Evolutionary conservation across 2,113 vertebrate genomes (phyloP), one percentile per base, ranked within the genome.

Genomic region (Cichladusa arquata): DNA sequence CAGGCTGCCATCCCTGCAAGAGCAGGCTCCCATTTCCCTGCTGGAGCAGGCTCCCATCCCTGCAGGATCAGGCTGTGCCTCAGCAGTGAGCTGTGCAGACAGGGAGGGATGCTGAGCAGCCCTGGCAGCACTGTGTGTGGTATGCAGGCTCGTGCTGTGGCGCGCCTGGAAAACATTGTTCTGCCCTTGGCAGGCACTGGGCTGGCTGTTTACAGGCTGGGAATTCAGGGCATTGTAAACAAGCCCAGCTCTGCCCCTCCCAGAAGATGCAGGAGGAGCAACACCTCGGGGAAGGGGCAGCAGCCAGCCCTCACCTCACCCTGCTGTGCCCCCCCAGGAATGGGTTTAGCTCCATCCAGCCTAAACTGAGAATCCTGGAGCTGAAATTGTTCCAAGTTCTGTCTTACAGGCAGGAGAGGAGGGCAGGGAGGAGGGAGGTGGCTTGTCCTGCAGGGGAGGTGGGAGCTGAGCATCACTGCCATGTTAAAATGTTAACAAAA

Each of bases 401-500:
- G 25, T 14, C 45, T 61, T 11, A 7, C 10, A 29, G 25, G 57
- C 40, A 42, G 14, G 40, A 42, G 40, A 42, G 40, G 15, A 56
- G n/a, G 40, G 36, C 42, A 36, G 61, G 62, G 40, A 64, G 62
- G 36, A 64, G 40, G 29, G n/a, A 72, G 28, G 22, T 25, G 51
- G 3, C 22, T 53, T 42, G 40, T 44, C 24, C 58, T 76, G 62
- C 7, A 5, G 2, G 2, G 48, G 44, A 74, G 42, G 28, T 60
- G 74, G 51, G 85, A 44, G 10, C 9, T 28, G 65, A 89, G 53
- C 25, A 5, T 14, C 0, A 0, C 61, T 88, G 61, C 61, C 1
- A 0, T 2, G 2, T 0, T 50, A 50, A 26, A 1, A 0, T 2
- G 2, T 0, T 50, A 50, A 26, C 14, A 50, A 50, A 50, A 0